Percentiles rank a stretch among this genome's conserved stretches.
Conservation (phyloP, 2,888 invertebrate species). For the Plebejus argus region DNA sequence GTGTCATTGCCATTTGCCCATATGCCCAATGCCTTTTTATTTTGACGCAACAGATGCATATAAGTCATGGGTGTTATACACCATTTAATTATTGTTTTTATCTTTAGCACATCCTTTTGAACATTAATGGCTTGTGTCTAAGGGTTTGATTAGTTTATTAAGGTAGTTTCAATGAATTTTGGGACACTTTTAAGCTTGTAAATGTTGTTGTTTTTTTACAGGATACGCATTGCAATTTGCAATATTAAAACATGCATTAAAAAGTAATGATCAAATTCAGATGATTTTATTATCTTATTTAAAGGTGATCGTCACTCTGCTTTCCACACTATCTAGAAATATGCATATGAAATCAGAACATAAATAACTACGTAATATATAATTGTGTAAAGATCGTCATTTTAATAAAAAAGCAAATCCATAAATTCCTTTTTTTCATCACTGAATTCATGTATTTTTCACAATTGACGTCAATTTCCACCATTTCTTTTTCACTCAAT, state of each 20-base stretch:
- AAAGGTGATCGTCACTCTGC: no score
- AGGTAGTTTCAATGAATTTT: background rate
- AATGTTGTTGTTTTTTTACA: background rate
- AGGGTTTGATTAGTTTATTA: background rate
- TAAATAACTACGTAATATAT: no score
- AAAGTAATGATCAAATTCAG: no score
- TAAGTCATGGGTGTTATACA: slow-evolving; percentile 5
- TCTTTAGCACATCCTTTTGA: background rate
- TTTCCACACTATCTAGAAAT: no score
- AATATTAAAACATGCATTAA: no score
- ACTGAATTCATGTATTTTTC: background rate
- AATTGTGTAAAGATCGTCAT: background rate
- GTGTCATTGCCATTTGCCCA: slow-evolving; percentile 70
- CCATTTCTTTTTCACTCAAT: background rate
- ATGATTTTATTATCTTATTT: no score
- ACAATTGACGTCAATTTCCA: no score
- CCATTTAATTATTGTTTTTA: background rate
- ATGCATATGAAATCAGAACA: no score
- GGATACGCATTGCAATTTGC: background rate
- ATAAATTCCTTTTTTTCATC: background rate
- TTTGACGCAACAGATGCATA: slow-evolving; percentile 32
- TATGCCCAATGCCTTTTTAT: slow-evolving; percentile 52
- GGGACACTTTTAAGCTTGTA: background rate
- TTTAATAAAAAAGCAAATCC: background rate
- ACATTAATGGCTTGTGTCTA: background rate